Percentiles rank a stretch among this genome's conserved stretches.
phyloP scores from a whole-genome alignment of 1,140 invertebrate species.

The Pomacea maculata region DNA sequence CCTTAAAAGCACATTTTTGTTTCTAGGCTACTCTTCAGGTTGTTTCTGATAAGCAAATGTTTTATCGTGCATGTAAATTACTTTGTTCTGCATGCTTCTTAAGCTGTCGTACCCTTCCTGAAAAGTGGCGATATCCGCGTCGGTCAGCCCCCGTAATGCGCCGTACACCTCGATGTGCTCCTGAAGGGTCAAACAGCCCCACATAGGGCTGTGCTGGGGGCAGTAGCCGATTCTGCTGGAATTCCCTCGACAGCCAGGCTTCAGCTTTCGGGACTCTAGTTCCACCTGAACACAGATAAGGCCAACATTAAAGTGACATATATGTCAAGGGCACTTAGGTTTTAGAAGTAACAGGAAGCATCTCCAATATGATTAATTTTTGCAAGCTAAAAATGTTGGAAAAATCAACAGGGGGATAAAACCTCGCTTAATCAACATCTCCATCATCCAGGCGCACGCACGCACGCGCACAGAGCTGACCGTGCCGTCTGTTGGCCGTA shows the following conservation, averaged over 20 bases:
- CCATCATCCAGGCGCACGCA: neutral
- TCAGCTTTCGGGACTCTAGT: slow-evolving; percentile 29
- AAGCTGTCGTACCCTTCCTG: slow-evolving; percentile 41
- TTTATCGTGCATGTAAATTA: neutral
- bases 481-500: slow-evolving; percentile 76
- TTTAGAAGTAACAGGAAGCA: too few relatives aligned
- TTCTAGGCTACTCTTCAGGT: too few relatives aligned
- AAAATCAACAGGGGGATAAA: too few relatives aligned
- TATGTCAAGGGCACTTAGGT: neutral
- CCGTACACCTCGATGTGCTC: slow-evolving; percentile 86
- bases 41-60: slow-evolving; percentile 67
- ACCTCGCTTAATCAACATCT: too few relatives aligned
- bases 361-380: too few relatives aligned
- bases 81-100: neutral
- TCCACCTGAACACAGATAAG: slow-evolving; percentile 33
- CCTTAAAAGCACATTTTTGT: too few relatives aligned
- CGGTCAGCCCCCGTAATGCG: slow-evolving; percentile 78
- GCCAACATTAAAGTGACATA: too few relatives aligned
- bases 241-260: neutral
- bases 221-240: slow-evolving; percentile 65
- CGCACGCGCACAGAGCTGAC: slow-evolving; percentile 57
- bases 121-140: slow-evolving; percentile 28
- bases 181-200: slow-evolving; percentile 62
- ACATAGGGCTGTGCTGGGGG: slow-evolving; percentile 65
- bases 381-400: too few relatives aligned